A percentile compares a stretch with the other conserved stretches of the same genome.
Conservation (phyloP, 2,888 invertebrate species). For the Ennomos fuscantarius region DNA sequence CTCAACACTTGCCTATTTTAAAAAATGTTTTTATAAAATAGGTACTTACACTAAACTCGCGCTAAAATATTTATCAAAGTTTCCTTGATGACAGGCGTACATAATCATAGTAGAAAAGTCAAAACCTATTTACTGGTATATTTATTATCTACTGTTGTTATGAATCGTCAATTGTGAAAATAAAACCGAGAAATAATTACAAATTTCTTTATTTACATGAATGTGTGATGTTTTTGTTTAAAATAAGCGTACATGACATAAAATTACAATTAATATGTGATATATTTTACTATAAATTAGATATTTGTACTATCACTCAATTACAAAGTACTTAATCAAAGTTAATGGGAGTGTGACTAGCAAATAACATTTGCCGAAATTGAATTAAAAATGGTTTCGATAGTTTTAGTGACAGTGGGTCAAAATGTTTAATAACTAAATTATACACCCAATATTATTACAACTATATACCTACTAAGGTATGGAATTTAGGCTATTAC, state of each 20-base stretch:
- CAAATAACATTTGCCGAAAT: constrained; percentile 80
- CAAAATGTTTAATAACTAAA: constrained; percentile 50
- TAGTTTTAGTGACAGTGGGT: constrained; percentile 78
- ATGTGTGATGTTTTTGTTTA: constrained; percentile 81
- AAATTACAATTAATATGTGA: constrained; percentile 83
- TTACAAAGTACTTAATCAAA: constrained; percentile 78
- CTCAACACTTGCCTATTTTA: too few relatives aligned
- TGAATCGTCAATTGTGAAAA: constrained; percentile 33
- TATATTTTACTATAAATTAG: constrained; percentile 83
- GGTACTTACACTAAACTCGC: too few relatives aligned
- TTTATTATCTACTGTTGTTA: neutral
- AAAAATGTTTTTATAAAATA: too few relatives aligned
- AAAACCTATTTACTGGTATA: too few relatives aligned
- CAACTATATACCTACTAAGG: constrained; percentile 67
- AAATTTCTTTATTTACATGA: constrained; percentile 83
- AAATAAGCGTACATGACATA: constrained; percentile 85
- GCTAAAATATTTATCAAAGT: too few relatives aligned
- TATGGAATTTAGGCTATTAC: constrained; percentile 65
- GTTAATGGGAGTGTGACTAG: constrained; percentile 82
- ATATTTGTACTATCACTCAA: constrained; percentile 85
- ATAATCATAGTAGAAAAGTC: too few relatives aligned
- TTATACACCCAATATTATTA: constrained; percentile 63
- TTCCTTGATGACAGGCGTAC: too few relatives aligned
- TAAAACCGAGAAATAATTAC: constrained; percentile 69
- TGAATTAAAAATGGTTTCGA: constrained; percentile 60